Conservation (phyloP, 1,140 invertebrate species). For the Danaus melanippus region DNA sequence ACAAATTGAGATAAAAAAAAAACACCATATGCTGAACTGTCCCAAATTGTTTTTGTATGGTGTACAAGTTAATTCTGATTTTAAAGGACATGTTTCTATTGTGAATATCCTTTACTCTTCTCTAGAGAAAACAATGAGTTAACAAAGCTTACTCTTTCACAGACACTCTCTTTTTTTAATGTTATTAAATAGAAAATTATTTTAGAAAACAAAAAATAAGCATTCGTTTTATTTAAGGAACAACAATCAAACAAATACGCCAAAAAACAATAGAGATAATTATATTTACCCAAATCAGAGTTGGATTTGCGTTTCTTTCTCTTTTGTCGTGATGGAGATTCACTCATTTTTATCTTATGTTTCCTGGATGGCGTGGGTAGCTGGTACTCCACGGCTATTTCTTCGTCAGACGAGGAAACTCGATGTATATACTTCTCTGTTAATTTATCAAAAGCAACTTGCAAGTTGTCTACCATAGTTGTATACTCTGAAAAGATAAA, state of each 20-base stretch:
- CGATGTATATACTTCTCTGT: slow-evolving; percentile 86
- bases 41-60: no score
- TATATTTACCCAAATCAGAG: slow-evolving; percentile 35
- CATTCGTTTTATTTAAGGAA: no score
- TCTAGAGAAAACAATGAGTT: no score
- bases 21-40: no score
- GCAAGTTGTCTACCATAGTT: slow-evolving; percentile 87
- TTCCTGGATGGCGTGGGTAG: slow-evolving; percentile 69
- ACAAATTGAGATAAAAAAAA: no score
- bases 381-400: slow-evolving; percentile 78
- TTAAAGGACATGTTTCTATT: no score
- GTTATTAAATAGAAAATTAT: no score
- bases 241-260: background rate
- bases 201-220: no score
- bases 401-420: slow-evolving; percentile 84
- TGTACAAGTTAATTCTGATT: no score
- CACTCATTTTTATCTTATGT: slow-evolving; percentile 56
- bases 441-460: slow-evolving; percentile 83
- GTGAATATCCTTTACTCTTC: no score
- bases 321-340: slow-evolving; percentile 51
- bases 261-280: background rate
- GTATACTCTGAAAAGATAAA: slow-evolving; percentile 82
- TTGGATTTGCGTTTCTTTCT: slow-evolving; percentile 58
- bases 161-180: no score
- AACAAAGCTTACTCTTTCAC: no score